Conservation (phyloP, 1,140 invertebrate species). For the Agrypnia vestita region DNA sequence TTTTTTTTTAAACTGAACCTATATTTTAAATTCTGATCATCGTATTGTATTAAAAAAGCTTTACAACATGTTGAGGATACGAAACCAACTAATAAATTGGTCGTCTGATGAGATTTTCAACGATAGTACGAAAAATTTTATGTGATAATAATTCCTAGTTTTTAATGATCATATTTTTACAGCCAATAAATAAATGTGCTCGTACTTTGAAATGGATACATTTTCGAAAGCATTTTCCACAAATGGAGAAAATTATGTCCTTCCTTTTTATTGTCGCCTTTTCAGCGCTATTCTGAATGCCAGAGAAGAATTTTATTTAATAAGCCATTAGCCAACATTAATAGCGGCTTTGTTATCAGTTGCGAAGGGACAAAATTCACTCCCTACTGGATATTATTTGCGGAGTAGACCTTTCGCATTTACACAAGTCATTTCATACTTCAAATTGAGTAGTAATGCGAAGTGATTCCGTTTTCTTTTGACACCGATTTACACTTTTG, state of each 20-base stretch:
- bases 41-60: too few relatives aligned
- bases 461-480: background rate
- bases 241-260: conserved; percentile 12
- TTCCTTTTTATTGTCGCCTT: conserved; percentile 23
- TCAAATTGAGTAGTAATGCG: background rate
- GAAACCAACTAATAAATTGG: too few relatives aligned
- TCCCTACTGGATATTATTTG: background rate
- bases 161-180: background rate
- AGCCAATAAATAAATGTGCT: conserved; percentile 7
- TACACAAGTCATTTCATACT: background rate
- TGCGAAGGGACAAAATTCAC: background rate
- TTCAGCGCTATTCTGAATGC: background rate
- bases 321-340: conserved; percentile 14
- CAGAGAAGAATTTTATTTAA: conserved; percentile 19
- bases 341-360: conserved; percentile 28
- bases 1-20: too few relatives aligned
- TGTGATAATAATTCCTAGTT: background rate
- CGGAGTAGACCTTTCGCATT: conserved; percentile 1
- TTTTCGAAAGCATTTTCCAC: background rate
- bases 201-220: background rate
- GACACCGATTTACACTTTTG: background rate
- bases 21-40: too few relatives aligned
- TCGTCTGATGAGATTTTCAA: too few relatives aligned
- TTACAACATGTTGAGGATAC: too few relatives aligned
- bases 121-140: too few relatives aligned